These are phyloP conservation scores for Platycercus adscitus DNA, from an alignment of 2,113 vertebrate species.

Conservation along the genomic window DNA sequence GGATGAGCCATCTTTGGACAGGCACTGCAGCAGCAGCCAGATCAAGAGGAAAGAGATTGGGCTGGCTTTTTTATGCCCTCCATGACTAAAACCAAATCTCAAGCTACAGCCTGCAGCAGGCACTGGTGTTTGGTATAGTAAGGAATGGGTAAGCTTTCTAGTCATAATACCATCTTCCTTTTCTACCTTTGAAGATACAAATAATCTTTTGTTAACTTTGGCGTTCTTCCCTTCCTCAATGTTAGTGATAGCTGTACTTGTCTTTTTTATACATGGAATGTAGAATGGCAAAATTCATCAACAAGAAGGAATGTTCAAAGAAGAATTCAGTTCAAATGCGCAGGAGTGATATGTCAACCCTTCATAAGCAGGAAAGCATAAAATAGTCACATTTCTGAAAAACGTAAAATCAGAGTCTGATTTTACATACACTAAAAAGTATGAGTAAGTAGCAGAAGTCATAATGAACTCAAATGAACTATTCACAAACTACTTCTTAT, in stretches of 20 bases:
- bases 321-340: background rate
- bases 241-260: background rate
- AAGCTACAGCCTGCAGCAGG: background rate
- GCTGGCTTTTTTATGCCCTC: background rate
- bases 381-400: background rate
- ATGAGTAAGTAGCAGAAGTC: background rate
- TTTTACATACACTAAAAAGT: background rate
- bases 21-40: background rate
- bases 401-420: background rate
- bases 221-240: background rate
- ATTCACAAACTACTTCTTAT: background rate
- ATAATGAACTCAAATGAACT: background rate
- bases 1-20: background rate
- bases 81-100: background rate
- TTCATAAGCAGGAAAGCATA: background rate
- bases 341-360: background rate
- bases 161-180: background rate
- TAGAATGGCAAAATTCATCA: background rate
- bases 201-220: background rate
- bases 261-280: background rate
- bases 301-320: background rate
- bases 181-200: background rate
- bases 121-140: rapidly evolving
- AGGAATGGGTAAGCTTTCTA: background rate
- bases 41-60: background rate